phyloP scores from a whole-genome alignment of 2,797 vertebrate genomes.

The Loriculus beryllinus region DNA sequence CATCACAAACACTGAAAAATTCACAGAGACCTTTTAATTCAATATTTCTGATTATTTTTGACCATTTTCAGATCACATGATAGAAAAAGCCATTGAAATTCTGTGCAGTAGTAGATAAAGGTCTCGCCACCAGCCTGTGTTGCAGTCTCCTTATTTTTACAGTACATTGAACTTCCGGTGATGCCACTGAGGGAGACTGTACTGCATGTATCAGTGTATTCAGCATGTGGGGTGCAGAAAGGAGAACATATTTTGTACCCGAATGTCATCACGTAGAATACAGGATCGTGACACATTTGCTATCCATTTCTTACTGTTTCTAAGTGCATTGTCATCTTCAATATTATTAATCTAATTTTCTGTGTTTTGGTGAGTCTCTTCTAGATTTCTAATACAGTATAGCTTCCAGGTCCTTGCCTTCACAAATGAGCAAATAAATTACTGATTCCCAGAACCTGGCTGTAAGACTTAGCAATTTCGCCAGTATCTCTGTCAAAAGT shows the following conservation, averaged over 20 bases:
- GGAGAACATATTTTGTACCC: neutral
- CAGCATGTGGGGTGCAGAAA: neutral
- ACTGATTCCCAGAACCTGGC: slow-evolving; percentile 8
- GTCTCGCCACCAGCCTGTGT: neutral
- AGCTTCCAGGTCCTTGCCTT: neutral
- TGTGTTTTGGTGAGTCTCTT: neutral
- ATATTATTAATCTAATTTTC: neutral
- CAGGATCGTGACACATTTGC: neutral
- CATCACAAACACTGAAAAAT: neutral
- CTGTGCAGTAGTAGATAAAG: neutral
- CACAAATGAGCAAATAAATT: slow-evolving; percentile 10
- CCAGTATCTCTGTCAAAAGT: neutral
- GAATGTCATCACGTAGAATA: neutral
- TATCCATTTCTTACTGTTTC: neutral
- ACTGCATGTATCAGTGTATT: neutral
- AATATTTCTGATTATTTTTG: neutral
- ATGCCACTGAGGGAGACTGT: neutral
- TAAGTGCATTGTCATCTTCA: neutral
- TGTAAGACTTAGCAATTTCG: neutral
- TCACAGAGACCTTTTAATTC: neutral
- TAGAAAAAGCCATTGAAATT: neutral
- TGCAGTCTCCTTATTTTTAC: neutral
- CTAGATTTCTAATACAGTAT: neutral
- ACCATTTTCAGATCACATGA: neutral
- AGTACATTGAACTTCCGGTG: neutral